These are phyloP conservation scores for Scaptomyza montana DNA, from an alignment of 1,140 invertebrate species.

Conservation along the genomic window DNA sequence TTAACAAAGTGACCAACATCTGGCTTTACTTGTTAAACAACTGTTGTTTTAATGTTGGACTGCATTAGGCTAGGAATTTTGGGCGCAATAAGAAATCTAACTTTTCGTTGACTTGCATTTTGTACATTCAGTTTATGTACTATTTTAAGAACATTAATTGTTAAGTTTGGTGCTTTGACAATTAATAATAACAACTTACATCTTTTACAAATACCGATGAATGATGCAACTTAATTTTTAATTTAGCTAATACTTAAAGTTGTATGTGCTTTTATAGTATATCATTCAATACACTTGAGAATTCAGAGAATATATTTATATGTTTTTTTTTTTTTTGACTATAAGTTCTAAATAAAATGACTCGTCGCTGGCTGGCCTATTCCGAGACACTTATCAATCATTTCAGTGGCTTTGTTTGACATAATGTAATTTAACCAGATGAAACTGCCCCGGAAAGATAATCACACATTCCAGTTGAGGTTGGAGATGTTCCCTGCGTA, in stretches of 20 bases:
- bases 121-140: conserved; percentile 41
- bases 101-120: conserved; percentile 2
- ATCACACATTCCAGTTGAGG: conserved; percentile 30
- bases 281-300: too few species aligned
- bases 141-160: neutral
- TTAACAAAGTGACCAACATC: neutral
- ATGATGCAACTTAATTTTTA: neutral
- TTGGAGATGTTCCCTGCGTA: neutral
- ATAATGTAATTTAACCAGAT: neutral
- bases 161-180: too few species aligned
- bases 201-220: too few species aligned
- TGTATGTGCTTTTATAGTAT: neutral
- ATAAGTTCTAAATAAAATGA: conserved; percentile 1
- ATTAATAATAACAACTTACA: neutral
- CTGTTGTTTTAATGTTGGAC: neutral
- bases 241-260: conserved; percentile 22
- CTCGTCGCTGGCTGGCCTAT: neutral
- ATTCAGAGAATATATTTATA: neutral
- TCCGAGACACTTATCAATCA: neutral
- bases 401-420: neutral
- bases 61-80: too few species aligned
- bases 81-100: too few species aligned
- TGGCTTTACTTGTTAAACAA: neutral
- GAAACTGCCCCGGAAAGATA: neutral
- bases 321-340: too few species aligned